phyloP scores from a whole-genome alignment of 2,113 vertebrate genomes.

The Xyliphius kryptos region DNA sequence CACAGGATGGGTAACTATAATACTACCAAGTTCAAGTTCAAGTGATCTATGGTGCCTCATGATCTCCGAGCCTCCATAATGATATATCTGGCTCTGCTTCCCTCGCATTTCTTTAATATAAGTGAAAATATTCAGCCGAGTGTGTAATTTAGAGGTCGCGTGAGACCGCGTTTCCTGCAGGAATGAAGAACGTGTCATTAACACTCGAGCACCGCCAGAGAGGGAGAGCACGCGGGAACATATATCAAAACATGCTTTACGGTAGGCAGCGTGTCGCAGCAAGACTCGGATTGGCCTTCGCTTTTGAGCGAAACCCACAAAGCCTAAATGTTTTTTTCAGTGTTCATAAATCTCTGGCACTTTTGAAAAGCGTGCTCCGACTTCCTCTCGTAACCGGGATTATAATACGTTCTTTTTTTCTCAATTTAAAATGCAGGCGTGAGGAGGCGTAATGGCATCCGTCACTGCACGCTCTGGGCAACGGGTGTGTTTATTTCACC shows the following conservation, averaged over 20 bases:
- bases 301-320: neutral
- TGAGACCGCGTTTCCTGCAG: constrained; percentile 52
- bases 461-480: neutral
- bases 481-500: neutral
- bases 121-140: constrained; percentile 45
- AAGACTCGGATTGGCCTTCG: constrained; percentile 1
- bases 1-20: too few relatives aligned
- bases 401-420: constrained; percentile 2
- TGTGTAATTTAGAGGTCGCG: constrained; percentile 50
- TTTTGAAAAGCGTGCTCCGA: neutral
- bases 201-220: constrained; percentile 13
- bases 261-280: constrained; percentile 21
- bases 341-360: constrained; percentile 10
- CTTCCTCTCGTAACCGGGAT: neutral
- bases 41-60: neutral
- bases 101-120: constrained; percentile 8
- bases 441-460: neutral
- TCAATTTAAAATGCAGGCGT: constrained; percentile 6
- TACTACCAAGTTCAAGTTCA: too few relatives aligned
- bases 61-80: constrained; percentile 6
- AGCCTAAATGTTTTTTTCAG: constrained; percentile 5
- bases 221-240: constrained; percentile 5
- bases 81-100: constrained; percentile 3
- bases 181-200: constrained; percentile 59
- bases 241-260: constrained; percentile 20